Base-by-base conservation (phyloP, 2,797 vertebrate genomes). In the Eospalax fontanierii region DNA sequence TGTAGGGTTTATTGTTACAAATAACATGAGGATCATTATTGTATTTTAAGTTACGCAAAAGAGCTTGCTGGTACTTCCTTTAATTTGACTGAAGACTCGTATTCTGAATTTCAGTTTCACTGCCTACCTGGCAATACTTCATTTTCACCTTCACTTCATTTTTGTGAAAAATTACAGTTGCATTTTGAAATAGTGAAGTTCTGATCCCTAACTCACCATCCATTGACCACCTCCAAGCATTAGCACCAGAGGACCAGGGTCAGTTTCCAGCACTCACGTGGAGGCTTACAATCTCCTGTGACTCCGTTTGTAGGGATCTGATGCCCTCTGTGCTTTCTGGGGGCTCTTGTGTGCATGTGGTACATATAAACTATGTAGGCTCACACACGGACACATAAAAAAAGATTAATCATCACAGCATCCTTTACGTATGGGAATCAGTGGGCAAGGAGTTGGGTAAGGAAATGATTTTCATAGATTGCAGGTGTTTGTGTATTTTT, bases 161-260 rank as follows among this genome's bases (percentile, higher is more conserved):
- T 95, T 95, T 85, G 61, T 93, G 43, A 91, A 93, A 96, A 94
- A 61, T 74, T 92, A 73, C 7, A 79, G n/a, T 73, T 83, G 40
- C 6, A 66, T 89, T 63, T 87, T 91, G 63, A 90, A 86, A 93
- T 90, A 35, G 12, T 79, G 50, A 94, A 83, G 38, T 85, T 94
- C 61, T 78, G 46, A 84, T 28, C 43, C 71, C 33, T 87, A 63
- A 91, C 7, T 94, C 4, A 50, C 10, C 74, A 73, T 73, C 24
- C 15, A 68, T 35, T 4, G 74, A 6, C 78, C 46, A 91, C 38
- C 26, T 73, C 30, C 80, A 2, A 94, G 87, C 30, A 43, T 71
- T 86, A 33, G 12, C 46, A 28, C 73, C 80, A 75, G 14, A 54
- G 50, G 50, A 54, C 50, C 50, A 54, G 50, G 14, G 50, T 54